Conservation (phyloP, 2,888 invertebrate species). For the Epirrhoe tristata region DNA sequence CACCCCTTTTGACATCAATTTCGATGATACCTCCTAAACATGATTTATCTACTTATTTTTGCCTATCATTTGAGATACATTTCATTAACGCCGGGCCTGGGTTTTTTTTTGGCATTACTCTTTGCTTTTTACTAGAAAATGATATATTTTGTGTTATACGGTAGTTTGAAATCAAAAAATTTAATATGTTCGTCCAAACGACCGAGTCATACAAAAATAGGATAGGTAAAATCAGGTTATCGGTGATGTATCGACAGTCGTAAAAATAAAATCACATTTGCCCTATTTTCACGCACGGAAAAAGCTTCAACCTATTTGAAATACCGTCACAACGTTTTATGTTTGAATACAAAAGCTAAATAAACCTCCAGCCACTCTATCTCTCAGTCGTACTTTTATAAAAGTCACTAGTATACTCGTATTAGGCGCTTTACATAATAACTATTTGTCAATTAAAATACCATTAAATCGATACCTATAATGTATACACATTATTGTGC, state of each 20-base stretch:
- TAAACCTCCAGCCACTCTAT: conserved; percentile 9
- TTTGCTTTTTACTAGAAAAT: no score
- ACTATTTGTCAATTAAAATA: not conserved
- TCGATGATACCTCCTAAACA: no score
- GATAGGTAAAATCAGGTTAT: conserved; percentile 2
- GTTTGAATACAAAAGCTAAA: conserved; percentile 2
- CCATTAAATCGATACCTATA: no score
- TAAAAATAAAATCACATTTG: conserved; percentile 16
- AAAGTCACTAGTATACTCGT: not conserved
- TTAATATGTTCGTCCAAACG: not conserved
- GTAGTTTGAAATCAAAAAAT: not conserved
- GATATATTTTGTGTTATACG: not conserved
- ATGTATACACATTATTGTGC: no score
- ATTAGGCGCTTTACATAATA: not conserved
- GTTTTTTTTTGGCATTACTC: no score
- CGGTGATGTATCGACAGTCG: conserved; percentile 1
- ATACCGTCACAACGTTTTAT: conserved; percentile 1
- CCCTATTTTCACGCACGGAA: conserved; percentile 7
- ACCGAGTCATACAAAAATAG: conserved; percentile 12
- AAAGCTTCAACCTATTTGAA: conserved; percentile 16
- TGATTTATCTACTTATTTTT: no score
- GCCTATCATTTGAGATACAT: no score
- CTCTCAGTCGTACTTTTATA: conserved; percentile 5
- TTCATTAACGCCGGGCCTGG: no score
- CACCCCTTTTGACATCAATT: no score